These are phyloP conservation scores for Tipula lateralis DNA, from an alignment of 2,888 invertebrate species.

Conservation along the genomic window DNA sequence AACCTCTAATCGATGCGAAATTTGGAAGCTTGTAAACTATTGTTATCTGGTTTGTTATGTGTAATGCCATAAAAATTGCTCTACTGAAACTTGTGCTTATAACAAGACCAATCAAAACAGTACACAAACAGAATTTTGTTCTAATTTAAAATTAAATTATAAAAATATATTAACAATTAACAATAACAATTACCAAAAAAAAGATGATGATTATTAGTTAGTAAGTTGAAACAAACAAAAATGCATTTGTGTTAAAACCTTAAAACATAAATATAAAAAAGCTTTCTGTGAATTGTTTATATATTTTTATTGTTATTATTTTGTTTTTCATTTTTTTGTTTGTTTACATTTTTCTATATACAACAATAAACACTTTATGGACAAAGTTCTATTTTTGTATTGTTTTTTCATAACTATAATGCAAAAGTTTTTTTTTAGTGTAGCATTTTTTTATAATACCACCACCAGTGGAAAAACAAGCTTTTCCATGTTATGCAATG, in stretches of 20 bases:
- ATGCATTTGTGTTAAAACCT: not conserved
- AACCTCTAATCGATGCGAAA: too few relatives aligned
- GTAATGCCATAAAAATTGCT: too few relatives aligned
- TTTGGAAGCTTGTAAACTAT: too few relatives aligned
- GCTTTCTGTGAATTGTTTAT: not conserved
- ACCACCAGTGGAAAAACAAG: not conserved
- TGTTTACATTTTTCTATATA: not conserved
- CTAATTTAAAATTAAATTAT: not conserved
- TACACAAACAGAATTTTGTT: too few relatives aligned
- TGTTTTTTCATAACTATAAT: not conserved
- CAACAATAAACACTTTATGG: slow-evolving; percentile 19
- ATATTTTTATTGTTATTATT: not conserved
- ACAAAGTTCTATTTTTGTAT: slow-evolving; percentile 20
- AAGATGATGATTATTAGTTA: not conserved
- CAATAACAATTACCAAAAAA: not conserved
- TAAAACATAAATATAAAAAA: not conserved
- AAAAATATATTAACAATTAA: not conserved
- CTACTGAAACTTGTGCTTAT: too few relatives aligned
- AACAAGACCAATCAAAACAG: too few relatives aligned
- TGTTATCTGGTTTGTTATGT: too few relatives aligned
- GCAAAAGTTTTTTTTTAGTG: not conserved
- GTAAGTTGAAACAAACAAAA: not conserved
- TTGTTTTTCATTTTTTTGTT: not conserved
- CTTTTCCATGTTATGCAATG: not conserved
- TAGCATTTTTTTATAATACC: not conserved